These are phyloP conservation scores for Calcarius lapponicus DNA, from an alignment of 2,797 vertebrate genomes.

Conservation along the genomic window DNA sequence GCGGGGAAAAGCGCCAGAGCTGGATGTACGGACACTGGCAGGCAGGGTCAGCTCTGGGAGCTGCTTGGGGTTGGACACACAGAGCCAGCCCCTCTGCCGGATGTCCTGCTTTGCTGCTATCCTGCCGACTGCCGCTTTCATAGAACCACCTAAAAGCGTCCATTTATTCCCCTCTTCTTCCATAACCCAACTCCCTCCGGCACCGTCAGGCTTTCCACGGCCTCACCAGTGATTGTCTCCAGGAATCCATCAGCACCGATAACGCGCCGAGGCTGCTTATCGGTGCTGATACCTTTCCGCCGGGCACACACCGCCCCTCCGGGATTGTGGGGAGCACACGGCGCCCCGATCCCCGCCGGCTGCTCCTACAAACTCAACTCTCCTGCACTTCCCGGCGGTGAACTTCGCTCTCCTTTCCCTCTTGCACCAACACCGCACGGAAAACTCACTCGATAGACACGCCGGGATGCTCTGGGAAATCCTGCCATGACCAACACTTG, in stretches of 20 bases:
- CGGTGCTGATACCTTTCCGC: not conserved
- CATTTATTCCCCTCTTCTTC: too few species aligned
- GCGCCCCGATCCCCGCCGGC: not conserved
- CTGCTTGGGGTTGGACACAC: not conserved
- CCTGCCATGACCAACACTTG: not conserved
- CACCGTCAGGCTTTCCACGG: not conserved
- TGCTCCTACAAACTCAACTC: not conserved
- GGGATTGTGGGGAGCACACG: not conserved
- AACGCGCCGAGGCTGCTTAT: not conserved
- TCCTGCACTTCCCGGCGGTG: not conserved
- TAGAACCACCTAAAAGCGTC: not conserved
- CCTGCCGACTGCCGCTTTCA: not conserved
- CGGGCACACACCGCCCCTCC: not conserved
- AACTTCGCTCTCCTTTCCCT: not conserved
- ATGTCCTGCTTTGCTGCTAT: not conserved
- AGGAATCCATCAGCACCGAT: not conserved
- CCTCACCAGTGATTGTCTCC: fast-evolving
- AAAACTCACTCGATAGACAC: conserved; percentile 27
- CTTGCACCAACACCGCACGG: not conserved
- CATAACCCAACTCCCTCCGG: not conserved
- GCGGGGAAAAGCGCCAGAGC: fast-evolving
- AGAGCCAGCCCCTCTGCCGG: not conserved
- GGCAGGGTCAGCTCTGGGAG: not conserved
- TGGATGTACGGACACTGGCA: too few species aligned
- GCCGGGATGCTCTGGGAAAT: not conserved